Evolutionary conservation across 1,140 invertebrate genomes (phyloP).

Genomic region (Drosophila equinoxialis): DNA sequence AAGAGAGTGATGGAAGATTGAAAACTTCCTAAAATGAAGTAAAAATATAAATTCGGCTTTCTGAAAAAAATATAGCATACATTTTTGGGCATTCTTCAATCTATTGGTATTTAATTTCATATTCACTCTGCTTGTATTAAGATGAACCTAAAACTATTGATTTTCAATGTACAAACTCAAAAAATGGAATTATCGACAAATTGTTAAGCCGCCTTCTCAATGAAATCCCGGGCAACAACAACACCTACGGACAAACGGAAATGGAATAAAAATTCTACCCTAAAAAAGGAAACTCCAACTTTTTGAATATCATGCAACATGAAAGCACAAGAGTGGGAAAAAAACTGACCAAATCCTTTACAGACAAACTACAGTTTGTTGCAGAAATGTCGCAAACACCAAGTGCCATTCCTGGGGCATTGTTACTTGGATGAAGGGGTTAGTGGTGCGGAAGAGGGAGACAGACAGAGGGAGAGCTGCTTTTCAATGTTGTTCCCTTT

Average conservation of each 20-base stretch:
- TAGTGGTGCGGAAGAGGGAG: too few species aligned
- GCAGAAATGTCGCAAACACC: conserved; percentile 39
- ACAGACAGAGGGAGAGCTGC: neutral
- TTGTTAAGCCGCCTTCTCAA: neutral
- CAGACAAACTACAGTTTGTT: conserved; percentile 29
- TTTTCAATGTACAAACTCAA: neutral
- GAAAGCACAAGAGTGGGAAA: conserved; percentile 27
- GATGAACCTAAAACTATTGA: conserved; percentile 2
- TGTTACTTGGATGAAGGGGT: too few species aligned
- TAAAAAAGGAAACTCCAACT: conserved; percentile 30
- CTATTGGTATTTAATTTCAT: neutral
- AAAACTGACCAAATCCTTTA: conserved; percentile 46
- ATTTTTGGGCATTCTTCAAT: neutral
- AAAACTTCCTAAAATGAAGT: conserved; percentile 10
- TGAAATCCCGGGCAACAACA: too few species aligned
- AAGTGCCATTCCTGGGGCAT: conserved; percentile 45
- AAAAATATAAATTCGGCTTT: too few species aligned
- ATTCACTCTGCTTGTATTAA: conserved; percentile 5
- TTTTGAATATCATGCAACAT: conserved; percentile 67
- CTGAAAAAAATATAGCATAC: neutral
- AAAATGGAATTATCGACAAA: neutral
- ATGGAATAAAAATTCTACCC: conserved; percentile 45
- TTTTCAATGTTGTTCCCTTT: conserved; percentile 32
- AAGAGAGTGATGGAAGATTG: neutral
- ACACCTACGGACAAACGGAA: conserved; percentile 31